Evolutionary conservation across 2,888 invertebrate species (phyloP), one percentile per base, ranked within the genome.

Genomic region (Synanthedon myopaeformis): DNA sequence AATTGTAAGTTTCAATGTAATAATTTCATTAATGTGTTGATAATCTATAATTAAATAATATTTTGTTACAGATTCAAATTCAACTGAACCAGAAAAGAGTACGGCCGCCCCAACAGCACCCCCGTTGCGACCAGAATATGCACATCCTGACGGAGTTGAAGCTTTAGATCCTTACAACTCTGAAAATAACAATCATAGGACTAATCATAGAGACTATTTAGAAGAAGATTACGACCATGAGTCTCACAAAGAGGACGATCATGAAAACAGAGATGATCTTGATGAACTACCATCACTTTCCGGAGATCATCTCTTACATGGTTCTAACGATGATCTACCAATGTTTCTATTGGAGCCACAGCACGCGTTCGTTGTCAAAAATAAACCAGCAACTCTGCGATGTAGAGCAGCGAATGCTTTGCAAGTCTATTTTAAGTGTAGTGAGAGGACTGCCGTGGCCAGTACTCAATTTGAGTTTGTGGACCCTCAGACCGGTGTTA

Each of bases 361-460:
- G 64, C 93, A 95, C 72, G 91, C 94, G 11, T 98, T 93, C 83
- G 96, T 98, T 61, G 94, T 98, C 51, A 93, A 96, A 74, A 96
- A 93, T 76, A 94, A 95, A 63, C 96, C 98, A 41, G 97, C 96
- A 2, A 91, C 92, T 42, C 88, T 99, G 51, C 92, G 92, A 63
- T 99, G 99, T 81, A 92, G 94, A 60, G 98, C 96, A 3, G 93
- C 96, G 17, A 95, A 96, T 79, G 96, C 97, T 28, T 89, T 97
- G 42, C 88, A 91, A 90, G 90, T 97, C 61, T 94, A 93, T 76
- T 98, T 98, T 87, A 93, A 94, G 77, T 99, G 99, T 88, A 97
- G 96, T 76, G 94, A 94, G 58, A 91, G 91, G 50, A 89, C 91
- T 63, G 89, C 90, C 41, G 91, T 92, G 55, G 92, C 93, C 14